Evolutionary conservation across 2,797 vertebrate genomes (phyloP).

Genomic region (Pteropus rufus): DNA sequence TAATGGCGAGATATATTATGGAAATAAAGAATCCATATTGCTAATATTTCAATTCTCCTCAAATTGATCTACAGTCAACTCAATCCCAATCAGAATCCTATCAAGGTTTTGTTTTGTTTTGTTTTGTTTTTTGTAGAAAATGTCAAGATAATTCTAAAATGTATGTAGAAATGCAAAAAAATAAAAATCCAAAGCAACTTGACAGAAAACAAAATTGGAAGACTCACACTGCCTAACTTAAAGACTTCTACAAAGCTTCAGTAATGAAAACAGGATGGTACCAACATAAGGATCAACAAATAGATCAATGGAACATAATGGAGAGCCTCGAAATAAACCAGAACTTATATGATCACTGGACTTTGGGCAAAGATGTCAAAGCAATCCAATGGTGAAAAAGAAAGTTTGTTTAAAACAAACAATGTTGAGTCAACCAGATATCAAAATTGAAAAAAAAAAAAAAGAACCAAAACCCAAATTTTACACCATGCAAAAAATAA

Average conservation of each 20-base stretch:
- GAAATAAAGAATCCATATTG: not conserved
- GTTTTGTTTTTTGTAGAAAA: not conserved
- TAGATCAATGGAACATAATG: not conserved
- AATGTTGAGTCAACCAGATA: not conserved
- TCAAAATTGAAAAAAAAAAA: not conserved
- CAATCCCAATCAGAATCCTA: not conserved
- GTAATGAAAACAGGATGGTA: not conserved
- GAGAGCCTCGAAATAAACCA: not conserved
- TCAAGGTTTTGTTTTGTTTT: no score
- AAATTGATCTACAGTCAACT: not conserved
- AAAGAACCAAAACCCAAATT: not conserved
- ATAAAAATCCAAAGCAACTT: not conserved
- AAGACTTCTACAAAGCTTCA: not conserved
- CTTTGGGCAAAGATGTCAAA: not conserved
- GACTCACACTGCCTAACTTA: not conserved
- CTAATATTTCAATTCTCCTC: not conserved
- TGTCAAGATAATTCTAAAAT: not conserved
- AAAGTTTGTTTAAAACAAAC: not conserved
- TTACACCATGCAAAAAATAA: not conserved
- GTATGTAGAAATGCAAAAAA: constrained; percentile 20
- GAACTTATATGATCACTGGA: not conserved
- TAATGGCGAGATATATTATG: not conserved
- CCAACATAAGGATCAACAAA: not conserved
- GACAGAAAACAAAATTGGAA: not conserved
- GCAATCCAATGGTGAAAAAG: not conserved